These are phyloP conservation scores for Eublepharis macularius DNA, from an alignment of 2,113 vertebrate genomes.

Conservation along the genomic window DNA sequence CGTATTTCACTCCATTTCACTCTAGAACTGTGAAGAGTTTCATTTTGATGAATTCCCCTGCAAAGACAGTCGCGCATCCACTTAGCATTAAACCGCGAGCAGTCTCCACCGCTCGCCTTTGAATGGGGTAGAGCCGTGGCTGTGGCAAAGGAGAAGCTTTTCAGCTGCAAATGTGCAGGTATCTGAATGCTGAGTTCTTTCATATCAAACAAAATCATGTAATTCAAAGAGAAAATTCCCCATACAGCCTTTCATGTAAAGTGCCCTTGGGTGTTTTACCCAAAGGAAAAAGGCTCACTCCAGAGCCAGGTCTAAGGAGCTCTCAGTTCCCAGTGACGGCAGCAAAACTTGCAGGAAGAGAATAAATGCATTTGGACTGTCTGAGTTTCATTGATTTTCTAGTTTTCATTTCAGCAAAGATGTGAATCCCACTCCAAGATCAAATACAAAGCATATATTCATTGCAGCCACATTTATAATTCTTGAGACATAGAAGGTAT, in stretches of 20 bases:
- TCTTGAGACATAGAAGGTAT: not conserved
- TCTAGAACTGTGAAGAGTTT: not conserved
- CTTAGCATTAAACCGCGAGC: not conserved
- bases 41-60: not conserved
- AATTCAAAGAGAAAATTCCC: slow-evolving; percentile 18
- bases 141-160: slow-evolving; percentile 23
- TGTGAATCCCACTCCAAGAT: not conserved
- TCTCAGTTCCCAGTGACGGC: slow-evolving; percentile 19
- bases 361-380: slow-evolving; percentile 2
- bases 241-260: slow-evolving; percentile 14
- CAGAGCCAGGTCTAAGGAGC: accelerated
- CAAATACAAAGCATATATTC: not conserved
- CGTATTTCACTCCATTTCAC: not conserved
- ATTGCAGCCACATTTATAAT: not conserved
- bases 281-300: slow-evolving; percentile 10
- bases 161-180: slow-evolving; percentile 8
- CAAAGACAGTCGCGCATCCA: not conserved
- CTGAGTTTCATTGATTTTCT: not conserved
- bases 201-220: slow-evolving; percentile 30
- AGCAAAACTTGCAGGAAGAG: slow-evolving; percentile 11
- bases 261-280: slow-evolving; percentile 24
- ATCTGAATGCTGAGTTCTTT: not conserved
- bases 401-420: accelerated
- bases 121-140: slow-evolving; percentile 13
- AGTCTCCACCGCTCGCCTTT: not conserved